phyloP scores from a whole-genome alignment of 2,113 vertebrate species.

The Chaenogobius annularis region DNA sequence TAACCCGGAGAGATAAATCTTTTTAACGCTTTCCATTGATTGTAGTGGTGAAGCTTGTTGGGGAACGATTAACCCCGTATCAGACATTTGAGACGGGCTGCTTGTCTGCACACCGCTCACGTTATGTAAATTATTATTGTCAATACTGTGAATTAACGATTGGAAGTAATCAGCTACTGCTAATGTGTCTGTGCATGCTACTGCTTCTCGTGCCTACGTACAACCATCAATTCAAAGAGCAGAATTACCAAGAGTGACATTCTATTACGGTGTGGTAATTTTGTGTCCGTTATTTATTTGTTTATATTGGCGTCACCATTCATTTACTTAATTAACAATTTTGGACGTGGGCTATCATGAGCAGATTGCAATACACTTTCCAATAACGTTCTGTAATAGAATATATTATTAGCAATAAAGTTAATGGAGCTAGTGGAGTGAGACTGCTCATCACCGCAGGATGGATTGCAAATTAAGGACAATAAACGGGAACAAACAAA shows the following conservation, averaged over 20 bases:
- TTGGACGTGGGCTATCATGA: conserved; percentile 66
- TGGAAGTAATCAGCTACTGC: conserved; percentile 26
- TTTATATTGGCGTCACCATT: conserved; percentile 65
- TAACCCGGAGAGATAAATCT: conserved; percentile 26
- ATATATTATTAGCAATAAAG: conserved; percentile 72
- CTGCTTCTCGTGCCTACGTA: conserved; percentile 28
- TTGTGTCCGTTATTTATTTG: conserved; percentile 57
- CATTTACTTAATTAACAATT: conserved; percentile 75
- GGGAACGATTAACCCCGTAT: conserved; percentile 25
- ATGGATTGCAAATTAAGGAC: conserved; percentile 61
- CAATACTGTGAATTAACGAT: conserved; percentile 42
- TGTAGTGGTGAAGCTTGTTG: conserved; percentile 5
- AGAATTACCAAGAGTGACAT: conserved; percentile 74
- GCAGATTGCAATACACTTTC: conserved; percentile 66
- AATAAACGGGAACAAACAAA: conserved; percentile 43
- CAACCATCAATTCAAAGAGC: conserved; percentile 68
- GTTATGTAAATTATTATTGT: conserved; percentile 35
- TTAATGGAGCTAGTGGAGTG: conserved; percentile 71
- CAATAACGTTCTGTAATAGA: conserved; percentile 68
- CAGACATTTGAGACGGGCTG: conserved; percentile 13
- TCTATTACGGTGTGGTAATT: conserved; percentile 76
- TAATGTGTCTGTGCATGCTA: conserved; percentile 24
- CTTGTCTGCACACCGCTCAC: conserved; percentile 3
- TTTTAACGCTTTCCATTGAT: conserved; percentile 12
- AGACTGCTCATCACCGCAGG: conserved; percentile 55